Evolutionary conservation across 2,888 invertebrate genomes (phyloP).

Genomic region (Macroteleia sp.): DNA sequence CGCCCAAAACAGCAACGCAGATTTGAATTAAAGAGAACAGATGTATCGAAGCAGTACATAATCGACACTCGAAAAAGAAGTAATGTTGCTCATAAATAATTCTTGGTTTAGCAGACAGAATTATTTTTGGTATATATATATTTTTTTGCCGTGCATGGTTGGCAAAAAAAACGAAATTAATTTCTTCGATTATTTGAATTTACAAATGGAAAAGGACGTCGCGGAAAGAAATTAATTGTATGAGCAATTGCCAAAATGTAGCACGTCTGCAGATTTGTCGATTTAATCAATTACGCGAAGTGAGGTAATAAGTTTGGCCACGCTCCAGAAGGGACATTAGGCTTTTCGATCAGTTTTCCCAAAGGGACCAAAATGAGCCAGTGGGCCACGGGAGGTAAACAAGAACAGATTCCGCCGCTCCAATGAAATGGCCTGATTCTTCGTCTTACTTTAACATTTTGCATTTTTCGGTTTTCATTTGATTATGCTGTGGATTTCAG

Average conservation of each 20-base stretch:
- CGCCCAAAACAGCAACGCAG: neutral
- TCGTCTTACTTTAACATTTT: conserved; percentile 4
- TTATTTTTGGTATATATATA: neutral
- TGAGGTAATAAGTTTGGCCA: conserved; percentile 61
- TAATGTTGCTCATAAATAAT: neutral
- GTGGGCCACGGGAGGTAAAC: conserved; percentile 10
- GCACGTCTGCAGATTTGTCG: too few species aligned
- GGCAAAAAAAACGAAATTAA: conserved; percentile 12
- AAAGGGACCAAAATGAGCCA: conserved; percentile 41
- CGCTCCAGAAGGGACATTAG: conserved; percentile 57
- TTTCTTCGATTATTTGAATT: conserved; percentile 28
- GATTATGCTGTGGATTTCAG: conserved; percentile 10
- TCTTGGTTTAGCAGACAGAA: neutral
- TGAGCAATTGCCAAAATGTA: conserved; percentile 39
- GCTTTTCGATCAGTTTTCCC: conserved; percentile 27
- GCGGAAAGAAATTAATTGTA: conserved; percentile 55
- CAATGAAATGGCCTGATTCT: conserved; percentile 47
- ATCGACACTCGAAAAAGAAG: neutral
- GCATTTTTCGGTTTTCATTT: conserved; percentile 5
- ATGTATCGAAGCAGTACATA: conserved; percentile 12
- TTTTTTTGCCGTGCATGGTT: too few species aligned
- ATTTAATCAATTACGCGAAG: conserved; percentile 61
- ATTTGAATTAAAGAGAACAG: neutral
- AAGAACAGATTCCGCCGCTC: neutral
- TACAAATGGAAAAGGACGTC: neutral